Percentiles rank a stretch among this genome's conserved stretches.
These are phyloP conservation scores for Zelostemma sp. DNA, from an alignment of 1,140 invertebrate genomes.

Conservation along the genomic window DNA sequence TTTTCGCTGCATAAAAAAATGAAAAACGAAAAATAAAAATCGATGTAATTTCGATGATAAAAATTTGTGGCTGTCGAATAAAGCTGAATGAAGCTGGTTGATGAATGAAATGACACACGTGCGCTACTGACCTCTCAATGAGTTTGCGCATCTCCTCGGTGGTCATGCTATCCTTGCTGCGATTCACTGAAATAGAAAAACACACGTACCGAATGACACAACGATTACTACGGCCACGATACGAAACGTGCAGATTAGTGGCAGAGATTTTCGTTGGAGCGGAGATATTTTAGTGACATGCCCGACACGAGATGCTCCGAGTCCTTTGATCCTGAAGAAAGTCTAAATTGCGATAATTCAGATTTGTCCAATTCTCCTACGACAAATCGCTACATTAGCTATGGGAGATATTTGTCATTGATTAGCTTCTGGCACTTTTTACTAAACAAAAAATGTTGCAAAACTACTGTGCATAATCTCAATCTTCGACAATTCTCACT, in stretches of 20 bases:
- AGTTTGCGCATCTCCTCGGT: constrained; percentile 96
- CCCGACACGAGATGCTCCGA: not conserved
- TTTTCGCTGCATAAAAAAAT: too few species aligned
- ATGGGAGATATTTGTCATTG: not conserved
- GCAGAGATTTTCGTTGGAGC: not conserved
- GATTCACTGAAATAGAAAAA: constrained; percentile 79
- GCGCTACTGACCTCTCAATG: constrained; percentile 89
- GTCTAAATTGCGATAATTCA: not conserved
- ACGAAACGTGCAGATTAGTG: constrained; percentile 18
- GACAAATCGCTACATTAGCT: constrained; percentile 1
- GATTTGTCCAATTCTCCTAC: not conserved
- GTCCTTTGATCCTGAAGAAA: not conserved
- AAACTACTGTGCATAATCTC: not conserved
- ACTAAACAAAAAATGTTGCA: not conserved
- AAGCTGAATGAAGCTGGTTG: not conserved
- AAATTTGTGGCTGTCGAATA: too few species aligned
- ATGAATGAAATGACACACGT: constrained; percentile 5
- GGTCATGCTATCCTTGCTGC: constrained; percentile 88
- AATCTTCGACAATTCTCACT: not conserved
- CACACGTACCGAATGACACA: constrained; percentile 70
- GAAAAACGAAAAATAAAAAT: too few species aligned
- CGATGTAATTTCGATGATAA: too few species aligned
- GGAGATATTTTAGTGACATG: not conserved
- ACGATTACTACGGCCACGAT: constrained; percentile 64
- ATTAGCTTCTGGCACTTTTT: not conserved